These are phyloP conservation scores for Heliconius ethilla DNA, from an alignment of 2,888 invertebrate genomes.

Conservation along the genomic window DNA sequence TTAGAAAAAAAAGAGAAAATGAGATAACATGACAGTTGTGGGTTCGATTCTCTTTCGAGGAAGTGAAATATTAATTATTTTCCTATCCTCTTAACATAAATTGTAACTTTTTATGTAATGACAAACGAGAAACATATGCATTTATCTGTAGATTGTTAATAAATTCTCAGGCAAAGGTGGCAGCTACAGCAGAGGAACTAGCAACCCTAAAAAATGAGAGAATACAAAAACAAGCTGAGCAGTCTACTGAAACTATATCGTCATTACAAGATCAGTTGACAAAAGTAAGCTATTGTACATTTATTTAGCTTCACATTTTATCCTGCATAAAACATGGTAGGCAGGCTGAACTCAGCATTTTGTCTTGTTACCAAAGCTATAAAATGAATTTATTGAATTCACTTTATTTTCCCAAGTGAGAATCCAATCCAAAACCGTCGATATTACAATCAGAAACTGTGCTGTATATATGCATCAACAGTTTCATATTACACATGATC, in stretches of 20 bases:
- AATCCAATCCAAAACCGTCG: too few species aligned
- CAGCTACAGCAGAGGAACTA: constrained; percentile 66
- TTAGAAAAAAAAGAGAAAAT: too few species aligned
- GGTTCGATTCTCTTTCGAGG: too few species aligned
- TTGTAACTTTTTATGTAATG: too few species aligned
- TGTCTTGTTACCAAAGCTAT: neutral
- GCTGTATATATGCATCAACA: too few species aligned
- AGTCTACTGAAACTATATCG: constrained; percentile 69
- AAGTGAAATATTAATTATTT: too few species aligned
- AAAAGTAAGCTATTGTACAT: constrained; percentile 53
- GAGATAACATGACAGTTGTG: too few species aligned
- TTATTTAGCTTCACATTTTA: neutral
- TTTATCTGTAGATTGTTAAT: too few species aligned
- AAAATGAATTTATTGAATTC: neutral
- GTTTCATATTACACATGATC: too few species aligned
- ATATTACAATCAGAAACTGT: too few species aligned
- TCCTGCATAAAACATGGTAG: neutral
- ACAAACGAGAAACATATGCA: too few species aligned
- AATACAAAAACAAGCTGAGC: constrained; percentile 68
- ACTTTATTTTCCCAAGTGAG: neutral
- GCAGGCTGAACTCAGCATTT: neutral
- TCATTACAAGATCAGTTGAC: constrained; percentile 80
- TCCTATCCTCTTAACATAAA: too few species aligned
- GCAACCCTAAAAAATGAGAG: constrained; percentile 67
- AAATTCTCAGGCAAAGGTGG: constrained; percentile 56